Evolutionary conservation across 2,797 vertebrate species (phyloP), one percentile per base, ranked within the genome.

Genomic region (Siniperca scherzeri): DNA sequence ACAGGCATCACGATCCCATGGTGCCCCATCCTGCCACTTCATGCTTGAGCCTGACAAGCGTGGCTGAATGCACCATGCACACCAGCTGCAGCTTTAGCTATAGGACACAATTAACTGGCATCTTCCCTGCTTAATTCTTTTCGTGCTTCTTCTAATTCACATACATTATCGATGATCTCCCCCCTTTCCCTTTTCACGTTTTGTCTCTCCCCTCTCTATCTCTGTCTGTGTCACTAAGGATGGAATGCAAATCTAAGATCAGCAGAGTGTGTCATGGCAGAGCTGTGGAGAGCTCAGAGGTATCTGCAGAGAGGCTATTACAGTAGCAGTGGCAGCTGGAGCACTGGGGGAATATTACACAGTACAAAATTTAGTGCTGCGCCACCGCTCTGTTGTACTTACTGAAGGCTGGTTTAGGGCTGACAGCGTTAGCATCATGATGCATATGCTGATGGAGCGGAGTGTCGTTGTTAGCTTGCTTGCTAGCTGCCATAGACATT

Each of bases 231-330:
- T 83, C 74, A 40, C 77, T 66, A 70, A 79, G 64, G 61, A 80
- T 76, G 50, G 62, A 82, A 86, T 87, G 83, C 77, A 89, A 77
- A 85, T 85, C 76, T 82, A 72, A 84, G 86, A 86, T 87, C 88
- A 84, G 85, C 81, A 38, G 89, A 86, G 84, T 82, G 89, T 93
- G 83, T 89, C 77, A 79, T 76, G 87, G 78, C 87, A 80, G 85
- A 82, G 60, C 80, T 62, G 79, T 74, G 70, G 74, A 78, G 78
- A 80, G 81, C 84, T 85, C 78, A 72, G 74, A 73, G 70, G 80
- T 85, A 86, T 89, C 89, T 88, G 86, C 87, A 87, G 83, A 83
- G 87, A 82, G 81, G 88, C 84, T 89, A 64, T 82, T 70, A 85
- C 84, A 84, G 82, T 87, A 82, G 66, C 87, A 68, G 89, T 70